Conservation (phyloP, 2,113 vertebrate genomes). For the Sardina pilchardus region DNA sequence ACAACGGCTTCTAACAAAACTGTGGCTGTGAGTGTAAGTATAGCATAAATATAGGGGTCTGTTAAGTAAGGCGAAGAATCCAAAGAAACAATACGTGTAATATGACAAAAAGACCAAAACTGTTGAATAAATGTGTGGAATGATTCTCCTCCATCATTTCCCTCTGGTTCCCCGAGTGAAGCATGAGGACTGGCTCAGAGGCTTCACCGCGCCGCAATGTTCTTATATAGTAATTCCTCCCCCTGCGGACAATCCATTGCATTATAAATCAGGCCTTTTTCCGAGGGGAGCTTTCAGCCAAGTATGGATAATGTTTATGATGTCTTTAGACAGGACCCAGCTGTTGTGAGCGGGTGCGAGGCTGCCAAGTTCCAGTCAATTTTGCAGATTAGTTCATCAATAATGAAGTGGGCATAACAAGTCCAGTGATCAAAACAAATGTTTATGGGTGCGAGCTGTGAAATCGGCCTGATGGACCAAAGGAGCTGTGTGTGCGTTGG, state of each 20-base stretch:
- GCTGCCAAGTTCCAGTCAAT: constrained; percentile 60
- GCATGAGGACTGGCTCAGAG: constrained; percentile 8
- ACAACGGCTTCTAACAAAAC: not conserved
- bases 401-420: constrained; percentile 57
- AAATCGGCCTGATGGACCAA: not conserved
- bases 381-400: constrained; percentile 66
- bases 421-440: constrained; percentile 63
- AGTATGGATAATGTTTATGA: constrained; percentile 62
- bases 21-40: not conserved
- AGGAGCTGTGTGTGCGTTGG: not conserved
- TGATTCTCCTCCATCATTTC: not conserved
- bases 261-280: constrained; percentile 66
- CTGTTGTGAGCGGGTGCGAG: constrained; percentile 53
- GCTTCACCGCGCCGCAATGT: constrained; percentile 40
- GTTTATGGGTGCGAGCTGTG: constrained; percentile 40
- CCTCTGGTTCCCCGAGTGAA: not conserved
- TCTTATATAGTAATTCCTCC: constrained; percentile 58
- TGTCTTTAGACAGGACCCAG: constrained; percentile 66
- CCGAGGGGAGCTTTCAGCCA: constrained; percentile 55
- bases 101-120: not conserved
- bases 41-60: not conserved
- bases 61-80: not conserved
- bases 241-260: constrained; percentile 54
- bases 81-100: not conserved
- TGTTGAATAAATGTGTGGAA: not conserved